phyloP scores from a whole-genome alignment of 2,113 vertebrate genomes.

The Scomber japonicus region DNA sequence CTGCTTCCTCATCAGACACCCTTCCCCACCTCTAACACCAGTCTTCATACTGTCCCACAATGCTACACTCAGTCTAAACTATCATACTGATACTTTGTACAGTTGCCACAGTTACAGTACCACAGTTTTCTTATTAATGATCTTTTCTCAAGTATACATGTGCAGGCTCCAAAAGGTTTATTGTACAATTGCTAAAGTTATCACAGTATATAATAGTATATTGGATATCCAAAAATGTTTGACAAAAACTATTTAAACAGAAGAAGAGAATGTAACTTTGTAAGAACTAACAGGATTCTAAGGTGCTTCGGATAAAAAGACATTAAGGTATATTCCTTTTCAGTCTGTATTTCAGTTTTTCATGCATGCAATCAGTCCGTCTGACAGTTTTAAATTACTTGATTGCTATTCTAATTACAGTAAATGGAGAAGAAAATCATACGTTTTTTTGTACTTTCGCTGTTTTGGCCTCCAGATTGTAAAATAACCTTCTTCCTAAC shows the following conservation, averaged over 20 bases:
- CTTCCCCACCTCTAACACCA: slow-evolving; percentile 7
- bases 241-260: too few species aligned
- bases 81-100: background rate
- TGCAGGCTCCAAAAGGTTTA: background rate
- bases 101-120: too few species aligned
- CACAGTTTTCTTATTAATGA: background rate
- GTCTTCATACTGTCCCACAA: background rate
- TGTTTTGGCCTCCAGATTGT: too few species aligned
- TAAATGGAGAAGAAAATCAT: background rate
- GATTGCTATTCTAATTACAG: background rate
- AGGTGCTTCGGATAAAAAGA: background rate
- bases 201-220: too few species aligned
- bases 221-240: too few species aligned
- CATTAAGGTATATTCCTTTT: background rate
- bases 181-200: too few species aligned
- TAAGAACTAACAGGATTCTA: too few species aligned
- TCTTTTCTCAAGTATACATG: too few species aligned
- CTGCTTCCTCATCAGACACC: background rate
- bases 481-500: too few species aligned
- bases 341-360: background rate
- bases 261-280: too few species aligned
- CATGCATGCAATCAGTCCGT: background rate
- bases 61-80: background rate
- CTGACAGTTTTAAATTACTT: background rate
- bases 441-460: too few species aligned